Percentiles rank a stretch among this genome's conserved stretches.
phyloP scores from a whole-genome alignment of 2,113 vertebrate species.

The Crypturellus undulatus region DNA sequence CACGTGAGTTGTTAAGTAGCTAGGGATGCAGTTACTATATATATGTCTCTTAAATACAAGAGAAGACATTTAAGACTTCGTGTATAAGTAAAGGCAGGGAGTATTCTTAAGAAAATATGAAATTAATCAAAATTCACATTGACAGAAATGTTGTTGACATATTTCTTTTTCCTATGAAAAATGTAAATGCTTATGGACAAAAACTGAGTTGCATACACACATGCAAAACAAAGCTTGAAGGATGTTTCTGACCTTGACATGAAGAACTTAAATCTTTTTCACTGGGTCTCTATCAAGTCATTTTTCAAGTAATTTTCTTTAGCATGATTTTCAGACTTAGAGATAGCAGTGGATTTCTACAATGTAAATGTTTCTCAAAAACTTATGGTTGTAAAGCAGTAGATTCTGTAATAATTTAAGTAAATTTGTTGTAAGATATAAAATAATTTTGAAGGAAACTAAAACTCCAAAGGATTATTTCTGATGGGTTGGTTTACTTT shows the following conservation, averaged over 20 bases:
- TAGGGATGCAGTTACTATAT: background rate
- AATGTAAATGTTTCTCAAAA: background rate
- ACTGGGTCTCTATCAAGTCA: background rate
- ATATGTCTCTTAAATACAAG: background rate
- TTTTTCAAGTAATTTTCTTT: no score
- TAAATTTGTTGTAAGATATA: background rate
- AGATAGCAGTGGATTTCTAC: background rate
- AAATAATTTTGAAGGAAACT: background rate
- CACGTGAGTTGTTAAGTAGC: background rate
- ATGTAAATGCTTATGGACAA: accelerated
- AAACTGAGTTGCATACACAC: accelerated
- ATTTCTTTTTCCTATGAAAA: background rate
- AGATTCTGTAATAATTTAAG: background rate
- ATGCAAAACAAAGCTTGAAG: background rate
- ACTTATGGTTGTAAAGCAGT: background rate
- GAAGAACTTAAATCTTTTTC: background rate
- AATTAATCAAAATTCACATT: background rate
- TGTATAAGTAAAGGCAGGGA: background rate
- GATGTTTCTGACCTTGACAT: background rate
- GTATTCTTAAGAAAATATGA: background rate
- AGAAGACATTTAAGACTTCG: background rate
- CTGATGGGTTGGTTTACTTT: background rate
- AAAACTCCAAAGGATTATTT: background rate
- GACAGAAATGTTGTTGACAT: background rate
- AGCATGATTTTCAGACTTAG: background rate